Evolutionary conservation across 2,888 invertebrate species (phyloP), one percentile per base, ranked within the genome.

Genomic region (Lithophane socia): DNA sequence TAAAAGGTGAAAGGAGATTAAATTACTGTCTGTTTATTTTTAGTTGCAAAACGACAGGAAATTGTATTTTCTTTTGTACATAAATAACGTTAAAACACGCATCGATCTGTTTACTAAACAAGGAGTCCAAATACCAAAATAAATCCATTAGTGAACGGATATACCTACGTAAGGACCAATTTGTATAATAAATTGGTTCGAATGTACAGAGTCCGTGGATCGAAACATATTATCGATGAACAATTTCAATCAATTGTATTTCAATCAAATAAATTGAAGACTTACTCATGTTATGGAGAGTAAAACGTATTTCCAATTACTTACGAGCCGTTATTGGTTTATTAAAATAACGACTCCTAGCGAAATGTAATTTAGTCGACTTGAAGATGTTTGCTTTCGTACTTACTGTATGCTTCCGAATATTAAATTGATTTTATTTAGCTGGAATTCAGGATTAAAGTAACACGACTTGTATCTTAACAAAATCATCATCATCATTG

Each of bases 21-120:
- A 13, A n/a, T 61, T 9, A 63, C 10, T 47, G 21, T 47, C 1
- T 37, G 63, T 77, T 54, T 64, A 75, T 56, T 24, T 64, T 21
- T 5, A 29, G 42, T 10, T 52, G 21, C 18, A 42, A 42, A 16
- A 13, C 44, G 18, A 21, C 61, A 18, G 29, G 18, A 76, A 76
- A 63, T 63, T 47, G n/a, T 24, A 37, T 64, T 47, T 78, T 52
- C 9, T 13, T n/a, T 81, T n/a, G 52, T 24, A n/a, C 44, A 64
- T 44, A 44, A 37, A 58, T 54, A 68, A 18, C 9, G 21, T 56
- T 56, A 29, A n/a, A 42, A 74, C 44, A 49, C 0, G 13, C 67
- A 63, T 83, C 56, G 12, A 66, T 18, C 8, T 78, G 18, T 44
- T 24, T 61, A 60, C 61, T 52, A 79, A 73, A 84, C 56, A 79